Conservation (phyloP, 1,140 invertebrate genomes). For the Drosophila paulistorum region DNA sequence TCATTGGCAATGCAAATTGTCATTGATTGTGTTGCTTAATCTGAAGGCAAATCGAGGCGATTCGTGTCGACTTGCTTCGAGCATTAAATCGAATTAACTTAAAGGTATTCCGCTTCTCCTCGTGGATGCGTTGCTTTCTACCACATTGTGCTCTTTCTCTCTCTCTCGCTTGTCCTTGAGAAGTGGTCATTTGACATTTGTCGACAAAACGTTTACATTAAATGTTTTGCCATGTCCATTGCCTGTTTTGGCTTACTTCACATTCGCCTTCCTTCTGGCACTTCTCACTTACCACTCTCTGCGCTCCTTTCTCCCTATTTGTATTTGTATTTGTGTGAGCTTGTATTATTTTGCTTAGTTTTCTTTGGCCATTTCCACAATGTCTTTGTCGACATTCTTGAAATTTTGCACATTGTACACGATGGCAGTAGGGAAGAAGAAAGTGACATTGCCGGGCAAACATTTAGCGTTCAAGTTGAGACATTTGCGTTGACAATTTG, state of each 20-base stretch:
- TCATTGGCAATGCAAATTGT: slow-evolving; percentile 60
- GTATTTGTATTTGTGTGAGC: slow-evolving; percentile 20
- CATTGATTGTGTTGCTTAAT: slow-evolving; percentile 75
- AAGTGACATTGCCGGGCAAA: slow-evolving; percentile 14
- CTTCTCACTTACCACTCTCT: neutral
- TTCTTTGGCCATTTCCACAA: slow-evolving; percentile 26
- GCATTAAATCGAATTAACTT: slow-evolving; percentile 79
- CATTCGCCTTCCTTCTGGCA: slow-evolving; percentile 19
- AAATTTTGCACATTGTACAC: slow-evolving; percentile 65
- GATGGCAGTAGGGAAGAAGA: slow-evolving; percentile 12
- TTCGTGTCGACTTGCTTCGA: slow-evolving; percentile 39
- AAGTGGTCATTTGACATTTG: slow-evolving; percentile 78
- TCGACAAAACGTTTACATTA: slow-evolving; percentile 81
- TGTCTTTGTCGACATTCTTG: slow-evolving; percentile 65
- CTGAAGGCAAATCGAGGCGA: slow-evolving; percentile 25
- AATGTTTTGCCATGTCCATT: slow-evolving; percentile 75
- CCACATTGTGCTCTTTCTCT: neutral
- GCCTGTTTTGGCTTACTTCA: slow-evolving; percentile 41
- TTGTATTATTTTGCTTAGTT: slow-evolving; percentile 28
- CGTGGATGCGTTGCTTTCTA: neutral
- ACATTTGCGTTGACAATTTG: slow-evolving; percentile 77
- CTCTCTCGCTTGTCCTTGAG: slow-evolving; percentile 16
- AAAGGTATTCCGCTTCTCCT: slow-evolving; percentile 29
- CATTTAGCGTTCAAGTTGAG: slow-evolving; percentile 59
- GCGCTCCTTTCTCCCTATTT: neutral